A percentile compares a stretch with the other conserved stretches of the same genome.
Conservation (phyloP, 2,888 invertebrate species). For the Eupithecia inturbata region DNA sequence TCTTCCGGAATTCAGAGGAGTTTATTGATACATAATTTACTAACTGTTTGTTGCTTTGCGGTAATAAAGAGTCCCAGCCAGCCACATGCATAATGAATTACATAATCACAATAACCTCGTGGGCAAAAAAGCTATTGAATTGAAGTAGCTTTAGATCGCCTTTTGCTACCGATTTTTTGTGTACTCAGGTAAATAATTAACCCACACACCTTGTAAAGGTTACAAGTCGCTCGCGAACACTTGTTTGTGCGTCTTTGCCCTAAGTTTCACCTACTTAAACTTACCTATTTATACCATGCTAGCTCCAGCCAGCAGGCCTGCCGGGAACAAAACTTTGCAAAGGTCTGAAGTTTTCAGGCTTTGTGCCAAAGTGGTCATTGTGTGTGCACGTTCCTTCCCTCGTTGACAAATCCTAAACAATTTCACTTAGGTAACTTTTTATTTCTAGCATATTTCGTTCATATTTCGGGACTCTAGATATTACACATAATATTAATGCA, state of each 20-base stretch:
- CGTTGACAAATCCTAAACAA: neutral
- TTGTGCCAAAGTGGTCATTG: slow-evolving; percentile 35
- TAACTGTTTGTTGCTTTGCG: neutral
- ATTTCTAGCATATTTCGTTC: neutral
- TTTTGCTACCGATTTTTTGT: neutral
- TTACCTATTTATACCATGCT: too few relatives aligned
- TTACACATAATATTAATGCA: neutral
- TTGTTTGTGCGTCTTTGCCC: slow-evolving; percentile 1
- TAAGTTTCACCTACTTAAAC: neutral
- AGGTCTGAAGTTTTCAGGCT: slow-evolving; percentile 23
- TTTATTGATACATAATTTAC: neutral
- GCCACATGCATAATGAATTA: neutral
- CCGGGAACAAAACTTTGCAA: neutral
- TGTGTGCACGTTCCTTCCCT: neutral
- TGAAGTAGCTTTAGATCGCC: neutral
- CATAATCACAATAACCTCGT: neutral
- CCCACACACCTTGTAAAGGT: neutral
- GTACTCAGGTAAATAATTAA: neutral
- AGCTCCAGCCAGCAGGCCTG: neutral
- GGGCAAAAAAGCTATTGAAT: neutral
- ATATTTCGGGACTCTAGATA: neutral
- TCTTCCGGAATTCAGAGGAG: neutral
- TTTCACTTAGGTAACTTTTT: neutral
- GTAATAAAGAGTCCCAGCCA: neutral
- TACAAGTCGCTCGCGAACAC: neutral